A percentile compares a stretch with the other conserved stretches of the same genome.
These are phyloP conservation scores for Diabrotica virgifera DNA, from an alignment of 1,140 invertebrate species.

Conservation along the genomic window DNA sequence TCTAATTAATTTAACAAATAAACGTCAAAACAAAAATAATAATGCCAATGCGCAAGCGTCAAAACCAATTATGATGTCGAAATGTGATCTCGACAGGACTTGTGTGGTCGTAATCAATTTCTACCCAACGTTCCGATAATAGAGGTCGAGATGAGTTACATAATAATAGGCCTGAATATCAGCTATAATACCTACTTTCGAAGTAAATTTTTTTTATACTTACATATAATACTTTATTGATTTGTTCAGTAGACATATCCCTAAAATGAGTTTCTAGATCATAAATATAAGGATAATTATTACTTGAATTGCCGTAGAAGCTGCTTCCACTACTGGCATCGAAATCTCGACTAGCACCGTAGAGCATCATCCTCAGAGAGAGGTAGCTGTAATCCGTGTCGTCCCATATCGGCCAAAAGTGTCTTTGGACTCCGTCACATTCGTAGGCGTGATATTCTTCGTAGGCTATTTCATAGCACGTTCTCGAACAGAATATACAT, in stretches of 20 bases:
- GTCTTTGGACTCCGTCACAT: conserved; percentile 29
- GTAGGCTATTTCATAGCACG: conserved; percentile 14
- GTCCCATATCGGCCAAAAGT: conserved; percentile 23
- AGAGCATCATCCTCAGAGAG: conserved; percentile 28
- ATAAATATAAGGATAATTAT: conserved; percentile 26
- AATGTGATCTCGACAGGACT: too few species aligned
- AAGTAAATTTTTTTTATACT: conserved; percentile 5
- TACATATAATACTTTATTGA: conserved; percentile 24
- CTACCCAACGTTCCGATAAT: too few species aligned
- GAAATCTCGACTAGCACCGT: conserved; percentile 21
- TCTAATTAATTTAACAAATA: too few species aligned
- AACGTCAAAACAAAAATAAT: too few species aligned
- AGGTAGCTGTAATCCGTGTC: conserved; percentile 25
- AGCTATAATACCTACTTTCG: too few species aligned
- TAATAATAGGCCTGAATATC: too few species aligned
- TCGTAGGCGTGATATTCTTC: conserved; percentile 23
- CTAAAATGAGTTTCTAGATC: conserved; percentile 16
- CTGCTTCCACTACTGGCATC: not conserved
- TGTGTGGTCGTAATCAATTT: too few species aligned
- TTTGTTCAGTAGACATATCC: conserved; percentile 10
- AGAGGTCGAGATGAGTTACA: too few species aligned
- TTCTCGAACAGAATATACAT: conserved; percentile 21
- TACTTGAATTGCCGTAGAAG: conserved; percentile 14
- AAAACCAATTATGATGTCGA: too few species aligned
- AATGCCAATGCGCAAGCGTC: too few species aligned